Conservation (phyloP, 2,113 vertebrate species). For the Tichodroma muraria region DNA sequence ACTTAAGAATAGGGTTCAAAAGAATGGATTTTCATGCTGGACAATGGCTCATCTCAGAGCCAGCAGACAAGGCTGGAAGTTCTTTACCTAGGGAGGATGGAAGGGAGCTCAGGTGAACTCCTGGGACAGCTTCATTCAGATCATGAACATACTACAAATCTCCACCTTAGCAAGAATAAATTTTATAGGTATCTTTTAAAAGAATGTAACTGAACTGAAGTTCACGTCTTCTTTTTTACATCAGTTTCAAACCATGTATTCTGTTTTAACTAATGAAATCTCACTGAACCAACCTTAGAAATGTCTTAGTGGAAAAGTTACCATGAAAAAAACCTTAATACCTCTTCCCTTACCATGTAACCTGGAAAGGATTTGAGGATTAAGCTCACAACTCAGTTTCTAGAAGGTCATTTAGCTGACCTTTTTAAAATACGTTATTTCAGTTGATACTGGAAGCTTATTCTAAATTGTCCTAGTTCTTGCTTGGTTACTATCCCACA, state of each 20-base stretch:
- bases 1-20: background rate
- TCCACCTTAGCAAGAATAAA: background rate
- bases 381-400: background rate
- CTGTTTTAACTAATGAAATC: background rate
- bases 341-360: background rate
- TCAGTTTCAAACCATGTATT: rapidly evolving
- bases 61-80: rapidly evolving
- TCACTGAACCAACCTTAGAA: background rate
- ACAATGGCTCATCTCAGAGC: background rate
- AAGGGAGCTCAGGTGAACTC: background rate
- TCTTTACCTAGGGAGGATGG: background rate
- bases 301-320: background rate
- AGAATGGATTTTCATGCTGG: background rate
- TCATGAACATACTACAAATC: background rate
- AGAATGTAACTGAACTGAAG: background rate
- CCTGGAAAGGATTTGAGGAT: background rate
- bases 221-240: background rate
- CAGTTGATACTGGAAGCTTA: background rate
- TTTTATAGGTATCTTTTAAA: background rate
- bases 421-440: background rate
- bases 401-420: background rate
- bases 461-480: background rate
- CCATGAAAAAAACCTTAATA: background rate
- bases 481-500: background rate
- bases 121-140: background rate